Conservation (phyloP, 2,113 vertebrate species). For the Calypte anna region DNA sequence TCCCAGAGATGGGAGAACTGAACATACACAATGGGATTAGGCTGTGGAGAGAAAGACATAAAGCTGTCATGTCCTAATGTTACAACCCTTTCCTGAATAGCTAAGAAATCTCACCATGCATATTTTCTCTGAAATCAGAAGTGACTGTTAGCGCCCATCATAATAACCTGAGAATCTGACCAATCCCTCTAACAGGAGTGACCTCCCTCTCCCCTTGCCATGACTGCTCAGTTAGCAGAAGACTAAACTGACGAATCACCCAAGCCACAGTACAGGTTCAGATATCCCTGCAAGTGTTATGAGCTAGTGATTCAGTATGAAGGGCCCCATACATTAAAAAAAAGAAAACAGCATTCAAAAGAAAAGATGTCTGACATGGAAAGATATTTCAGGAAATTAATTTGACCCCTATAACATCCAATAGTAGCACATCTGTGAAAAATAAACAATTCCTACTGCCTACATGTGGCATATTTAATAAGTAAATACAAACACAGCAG, state of each 20-base stretch:
- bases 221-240: slow-evolving; percentile 23
- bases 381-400: slow-evolving; percentile 43
- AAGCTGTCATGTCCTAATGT: not conserved
- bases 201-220: not conserved
- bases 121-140: slow-evolving; percentile 21
- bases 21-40: not conserved
- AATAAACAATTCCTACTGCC: not conserved
- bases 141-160: not conserved
- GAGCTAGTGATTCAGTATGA: slow-evolving; percentile 4
- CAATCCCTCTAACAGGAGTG: not conserved
- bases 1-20: not conserved
- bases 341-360: slow-evolving; percentile 28
- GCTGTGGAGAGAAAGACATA: not conserved
- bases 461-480: slow-evolving; percentile 21
- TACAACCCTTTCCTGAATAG: not conserved
- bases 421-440: slow-evolving; percentile 22
- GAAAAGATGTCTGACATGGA: not conserved
- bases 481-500: slow-evolving; percentile 27
- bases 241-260: not conserved
- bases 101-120: not conserved
- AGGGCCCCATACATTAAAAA: not conserved
- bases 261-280: not conserved
- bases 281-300: not conserved
- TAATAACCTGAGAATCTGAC: not conserved
- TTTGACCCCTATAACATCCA: not conserved